Evolutionary conservation across 2,113 vertebrate genomes (phyloP).

Genomic region (Neofelis nebulosa): DNA sequence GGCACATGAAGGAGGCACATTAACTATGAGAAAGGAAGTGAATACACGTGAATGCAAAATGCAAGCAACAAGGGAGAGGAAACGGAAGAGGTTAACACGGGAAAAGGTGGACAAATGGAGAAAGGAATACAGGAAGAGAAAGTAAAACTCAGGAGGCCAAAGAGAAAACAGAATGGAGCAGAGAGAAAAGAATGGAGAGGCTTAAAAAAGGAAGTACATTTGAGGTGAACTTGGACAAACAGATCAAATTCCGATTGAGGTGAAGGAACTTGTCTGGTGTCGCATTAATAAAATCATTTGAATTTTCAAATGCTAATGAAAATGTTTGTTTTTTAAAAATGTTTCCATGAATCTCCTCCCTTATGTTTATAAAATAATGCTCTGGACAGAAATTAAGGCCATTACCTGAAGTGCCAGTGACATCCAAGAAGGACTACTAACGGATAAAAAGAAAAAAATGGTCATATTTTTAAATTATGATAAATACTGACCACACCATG

Average conservation of each 20-base stretch:
- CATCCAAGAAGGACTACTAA: not conserved
- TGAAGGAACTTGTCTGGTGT: not conserved
- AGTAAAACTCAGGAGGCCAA: not conserved
- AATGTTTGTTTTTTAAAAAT: slow-evolving; percentile 30
- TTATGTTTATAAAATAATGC: slow-evolving; percentile 20
- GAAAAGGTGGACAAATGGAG: not conserved
- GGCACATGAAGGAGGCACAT: not conserved
- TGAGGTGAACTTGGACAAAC: not conserved
- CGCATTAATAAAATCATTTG: not conserved
- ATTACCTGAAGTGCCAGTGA: not conserved
- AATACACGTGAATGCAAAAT: not conserved
- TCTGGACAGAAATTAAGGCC: not conserved
- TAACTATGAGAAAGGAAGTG: not conserved
- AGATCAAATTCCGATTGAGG: not conserved
- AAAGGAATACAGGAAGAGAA: not conserved
- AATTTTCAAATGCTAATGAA: slow-evolving; percentile 40
- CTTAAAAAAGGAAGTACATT: not conserved
- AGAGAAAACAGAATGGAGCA: slow-evolving; percentile 13
- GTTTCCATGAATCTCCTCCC: not conserved
- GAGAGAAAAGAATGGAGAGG: not conserved
- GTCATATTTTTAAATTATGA: not conserved
- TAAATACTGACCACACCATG: not conserved
- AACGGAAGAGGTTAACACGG: not conserved
- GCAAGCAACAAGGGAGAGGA: not conserved
- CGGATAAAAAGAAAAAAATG: not conserved